phyloP scores from a whole-genome alignment of 1,140 invertebrate genomes.

The Cecropterus lyciades region DNA sequence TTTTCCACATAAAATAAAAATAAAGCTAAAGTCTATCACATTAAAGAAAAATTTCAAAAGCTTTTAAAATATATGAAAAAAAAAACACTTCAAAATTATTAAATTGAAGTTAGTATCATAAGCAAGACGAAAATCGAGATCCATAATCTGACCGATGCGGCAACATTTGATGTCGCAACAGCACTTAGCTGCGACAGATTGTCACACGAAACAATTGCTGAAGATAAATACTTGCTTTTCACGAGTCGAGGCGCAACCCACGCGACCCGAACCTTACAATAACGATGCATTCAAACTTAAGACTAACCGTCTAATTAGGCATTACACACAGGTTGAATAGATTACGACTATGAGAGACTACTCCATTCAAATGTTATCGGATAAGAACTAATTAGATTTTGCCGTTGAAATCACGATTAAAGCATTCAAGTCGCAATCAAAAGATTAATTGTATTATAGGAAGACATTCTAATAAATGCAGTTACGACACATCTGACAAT shows the following conservation, averaged over 20 bases:
- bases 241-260: conserved; percentile 37
- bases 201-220: conserved; percentile 36
- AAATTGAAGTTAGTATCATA: neutral
- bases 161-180: conserved; percentile 20
- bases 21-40: too few species aligned
- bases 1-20: too few species aligned
- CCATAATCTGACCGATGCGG: neutral
- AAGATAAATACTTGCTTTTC: conserved; percentile 34
- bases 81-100: neutral
- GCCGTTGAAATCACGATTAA: conserved; percentile 46
- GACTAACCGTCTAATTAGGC: conserved; percentile 43
- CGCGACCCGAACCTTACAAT: conserved; percentile 44
- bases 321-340: conserved; percentile 57
- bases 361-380: conserved; percentile 60
- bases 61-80: neutral
- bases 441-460: conserved; percentile 43
- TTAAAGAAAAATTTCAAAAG: too few species aligned
- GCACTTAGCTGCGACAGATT: conserved; percentile 25
- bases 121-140: neutral
- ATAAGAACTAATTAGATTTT: conserved; percentile 61
- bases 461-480: conserved; percentile 37
- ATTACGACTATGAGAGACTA: conserved; percentile 53
- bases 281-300: conserved; percentile 63
- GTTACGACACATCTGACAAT: conserved; percentile 23
- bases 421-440: conserved; percentile 40